phyloP scores from a whole-genome alignment of 2,797 vertebrate species.

The Epinephelus awoara region DNA sequence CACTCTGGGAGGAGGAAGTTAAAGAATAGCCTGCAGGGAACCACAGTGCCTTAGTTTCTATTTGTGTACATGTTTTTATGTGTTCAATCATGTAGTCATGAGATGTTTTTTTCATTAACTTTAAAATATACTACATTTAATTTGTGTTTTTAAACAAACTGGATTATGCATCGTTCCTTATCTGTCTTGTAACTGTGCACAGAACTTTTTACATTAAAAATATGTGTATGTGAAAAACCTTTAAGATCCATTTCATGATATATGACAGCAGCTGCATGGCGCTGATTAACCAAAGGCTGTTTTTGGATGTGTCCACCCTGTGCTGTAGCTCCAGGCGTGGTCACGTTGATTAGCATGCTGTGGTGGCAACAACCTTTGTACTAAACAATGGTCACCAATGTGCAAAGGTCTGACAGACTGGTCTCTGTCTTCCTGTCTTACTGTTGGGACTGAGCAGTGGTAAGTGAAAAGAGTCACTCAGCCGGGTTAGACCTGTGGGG shows the following conservation, averaged over 20 bases:
- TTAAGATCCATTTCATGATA: not conserved
- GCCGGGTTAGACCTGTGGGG: conserved; percentile 2
- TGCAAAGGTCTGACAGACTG: conserved; percentile 33
- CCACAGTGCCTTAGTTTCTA: conserved; percentile 9
- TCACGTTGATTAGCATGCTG: conserved; percentile 9
- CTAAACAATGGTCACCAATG: conserved; percentile 26
- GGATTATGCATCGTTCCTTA: not conserved
- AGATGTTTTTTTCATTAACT: no score
- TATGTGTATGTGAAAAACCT: not conserved
- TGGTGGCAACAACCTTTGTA: conserved; percentile 72
- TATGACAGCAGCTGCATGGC: not conserved
- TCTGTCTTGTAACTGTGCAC: conserved; percentile 4
- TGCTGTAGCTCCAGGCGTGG: conserved; percentile 37
- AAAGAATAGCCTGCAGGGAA: conserved; percentile 4
- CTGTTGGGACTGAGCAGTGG: conserved; percentile 34
- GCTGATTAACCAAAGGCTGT: conserved; percentile 56
- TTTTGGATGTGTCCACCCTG: not conserved
- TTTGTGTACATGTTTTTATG: conserved; percentile 6
- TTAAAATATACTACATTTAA: not conserved
- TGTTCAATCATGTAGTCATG: not conserved
- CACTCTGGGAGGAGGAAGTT: conserved; percentile 23
- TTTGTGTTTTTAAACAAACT: conserved; percentile 19
- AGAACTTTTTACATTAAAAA: conserved; percentile 10
- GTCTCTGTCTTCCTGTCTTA: conserved; percentile 34
- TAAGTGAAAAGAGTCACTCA: conserved; percentile 52